These are phyloP conservation scores for Leptopilina drosophilae DNA, from an alignment of 2,888 invertebrate genomes.

Conservation along the genomic window DNA sequence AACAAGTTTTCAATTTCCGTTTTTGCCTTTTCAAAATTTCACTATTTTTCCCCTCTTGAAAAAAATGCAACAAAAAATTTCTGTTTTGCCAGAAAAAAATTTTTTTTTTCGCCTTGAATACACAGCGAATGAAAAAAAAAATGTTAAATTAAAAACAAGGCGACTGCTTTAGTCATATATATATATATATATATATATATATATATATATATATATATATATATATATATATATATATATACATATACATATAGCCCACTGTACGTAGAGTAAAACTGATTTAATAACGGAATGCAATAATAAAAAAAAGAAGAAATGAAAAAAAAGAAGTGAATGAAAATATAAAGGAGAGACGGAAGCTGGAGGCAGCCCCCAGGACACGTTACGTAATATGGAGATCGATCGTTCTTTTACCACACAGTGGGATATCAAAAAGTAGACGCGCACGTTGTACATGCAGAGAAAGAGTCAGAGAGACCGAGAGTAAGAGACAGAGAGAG, in stretches of 20 bases:
- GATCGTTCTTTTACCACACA: constrained; percentile 47
- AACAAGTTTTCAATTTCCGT: too few relatives aligned
- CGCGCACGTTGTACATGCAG: constrained; percentile 42
- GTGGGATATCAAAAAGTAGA: constrained; percentile 42
- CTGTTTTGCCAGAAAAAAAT: too few relatives aligned
- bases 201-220: background rate
- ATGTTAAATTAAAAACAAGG: too few relatives aligned
- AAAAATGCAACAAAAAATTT: background rate
- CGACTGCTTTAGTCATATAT: too few relatives aligned
- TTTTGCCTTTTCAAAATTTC: too few relatives aligned
- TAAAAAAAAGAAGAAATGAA: background rate
- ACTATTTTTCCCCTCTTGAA: too few relatives aligned
- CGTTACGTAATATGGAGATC: constrained; percentile 48
- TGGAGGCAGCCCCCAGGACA: constrained; percentile 28
- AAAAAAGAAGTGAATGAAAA: background rate
- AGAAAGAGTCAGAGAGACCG: background rate
- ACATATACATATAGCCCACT: background rate
- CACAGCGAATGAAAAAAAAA: too few relatives aligned
- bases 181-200: background rate
- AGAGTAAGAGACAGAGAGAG: constrained; percentile 25
- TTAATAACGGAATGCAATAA: constrained; percentile 12
- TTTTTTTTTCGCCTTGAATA: too few relatives aligned
- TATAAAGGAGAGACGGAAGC: constrained; percentile 27
- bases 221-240: background rate
- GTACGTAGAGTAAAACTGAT: background rate